Evolutionary conservation across 2,113 vertebrate species (phyloP), one percentile per base, ranked within the genome.

Genomic region (Copsychus sechellarum): DNA sequence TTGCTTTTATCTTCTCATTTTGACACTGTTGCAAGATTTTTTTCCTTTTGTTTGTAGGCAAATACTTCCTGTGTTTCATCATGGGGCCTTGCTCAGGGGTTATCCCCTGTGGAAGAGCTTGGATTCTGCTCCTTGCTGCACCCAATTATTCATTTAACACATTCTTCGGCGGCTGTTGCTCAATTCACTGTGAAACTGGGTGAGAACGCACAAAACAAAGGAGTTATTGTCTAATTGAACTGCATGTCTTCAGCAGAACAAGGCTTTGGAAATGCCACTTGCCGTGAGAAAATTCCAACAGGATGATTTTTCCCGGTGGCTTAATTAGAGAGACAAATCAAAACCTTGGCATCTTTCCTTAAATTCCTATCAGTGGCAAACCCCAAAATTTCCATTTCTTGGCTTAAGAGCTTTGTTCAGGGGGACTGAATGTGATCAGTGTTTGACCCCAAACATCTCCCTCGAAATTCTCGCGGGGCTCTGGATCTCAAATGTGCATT

Each of bases 201-300:
- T 43, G 93, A 90, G 95, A 91, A 94, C 20, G 54, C 71, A 58
- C 71, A 25, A 79, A 83, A 93, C 79, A 95, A 96, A 93, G 90
- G 62, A 56, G 47, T 89, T 70, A 2, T 56, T 91, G 74, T 88
- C 34, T 50, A 50, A 80, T 5, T 43, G 67, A 80, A 13, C 66
- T 16, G 58, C 23, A 20, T 34, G 81, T 57, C 43, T 81, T 40
- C 50, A 43, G 74, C 14, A 51, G 78, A 48, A 58, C 58, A 36
- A 36, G 54, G 38, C 51, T 93, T 54, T 61, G 19, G 42, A 86
- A 88, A 40, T 33, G 23, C 34, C 50, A 18, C 21, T 73, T 72
- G 31, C 40, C 72, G 48, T 62, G 47, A 82, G 67, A 80, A 85
- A 73, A 82, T 60, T 76, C 62, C 25, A 67, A 67, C 77, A 16